These are phyloP conservation scores for Pelosia muscerda DNA, from an alignment of 2,888 invertebrate species.

Conservation along the genomic window DNA sequence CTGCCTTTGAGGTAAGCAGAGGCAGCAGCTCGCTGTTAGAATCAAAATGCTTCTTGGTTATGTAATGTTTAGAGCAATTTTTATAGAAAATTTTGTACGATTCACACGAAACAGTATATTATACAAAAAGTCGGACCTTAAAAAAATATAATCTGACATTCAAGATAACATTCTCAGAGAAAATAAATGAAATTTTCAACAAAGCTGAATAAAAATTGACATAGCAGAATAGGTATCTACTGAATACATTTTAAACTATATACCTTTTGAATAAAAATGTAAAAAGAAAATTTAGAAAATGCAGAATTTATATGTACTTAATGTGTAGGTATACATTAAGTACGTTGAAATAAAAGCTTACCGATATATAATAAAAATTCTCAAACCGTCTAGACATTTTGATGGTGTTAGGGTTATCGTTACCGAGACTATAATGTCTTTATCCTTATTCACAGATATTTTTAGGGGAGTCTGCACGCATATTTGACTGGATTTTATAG, in stretches of 20 bases:
- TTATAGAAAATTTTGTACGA: no score
- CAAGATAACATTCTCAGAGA: no score
- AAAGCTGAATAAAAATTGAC: no score
- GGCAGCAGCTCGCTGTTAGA: background rate
- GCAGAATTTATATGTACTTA: no score
- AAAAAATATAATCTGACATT: no score
- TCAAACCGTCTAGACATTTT: conserved; percentile 39
- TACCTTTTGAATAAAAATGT: background rate
- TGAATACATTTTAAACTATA: background rate
- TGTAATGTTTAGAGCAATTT: no score
- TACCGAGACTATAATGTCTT: background rate
- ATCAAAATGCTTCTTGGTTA: no score
- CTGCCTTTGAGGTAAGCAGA: background rate
- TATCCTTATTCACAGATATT: background rate
- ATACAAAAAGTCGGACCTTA: no score
- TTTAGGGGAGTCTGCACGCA: background rate
- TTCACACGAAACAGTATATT: no score
- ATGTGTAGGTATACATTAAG: background rate
- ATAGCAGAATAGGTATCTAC: no score
- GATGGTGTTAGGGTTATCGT: conserved; percentile 21
- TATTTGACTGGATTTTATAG: background rate
- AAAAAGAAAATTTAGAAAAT: no score
- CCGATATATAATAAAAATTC: conserved; percentile 5
- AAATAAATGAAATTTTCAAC: no score
- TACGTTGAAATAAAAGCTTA: background rate